phyloP scores from a whole-genome alignment of 2,797 vertebrate genomes.

The Galaxias olidus region DNA sequence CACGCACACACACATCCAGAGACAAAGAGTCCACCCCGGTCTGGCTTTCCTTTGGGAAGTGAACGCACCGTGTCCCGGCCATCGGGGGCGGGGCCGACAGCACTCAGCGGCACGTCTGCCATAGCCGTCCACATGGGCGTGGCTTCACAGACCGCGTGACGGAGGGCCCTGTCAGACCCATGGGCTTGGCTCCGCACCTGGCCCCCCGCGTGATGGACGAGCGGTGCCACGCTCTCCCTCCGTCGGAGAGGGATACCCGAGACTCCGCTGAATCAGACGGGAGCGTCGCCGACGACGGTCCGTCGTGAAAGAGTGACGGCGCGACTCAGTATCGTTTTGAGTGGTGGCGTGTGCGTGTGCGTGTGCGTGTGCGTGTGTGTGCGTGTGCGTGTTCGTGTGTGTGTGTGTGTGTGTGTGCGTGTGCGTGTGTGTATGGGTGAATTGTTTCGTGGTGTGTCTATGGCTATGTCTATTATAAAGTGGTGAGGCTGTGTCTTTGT shows the following conservation, averaged over 20 bases:
- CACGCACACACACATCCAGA: too few species aligned
- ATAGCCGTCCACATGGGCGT: not conserved
- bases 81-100: too few species aligned
- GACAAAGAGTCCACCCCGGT: too few species aligned
- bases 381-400: not conserved
- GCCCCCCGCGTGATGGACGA: constrained; percentile 4
- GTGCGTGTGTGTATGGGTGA: not conserved
- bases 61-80: constrained; percentile 9
- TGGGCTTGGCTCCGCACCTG: not conserved
- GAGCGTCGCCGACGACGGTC: too few species aligned
- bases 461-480: not conserved
- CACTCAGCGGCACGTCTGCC: not conserved
- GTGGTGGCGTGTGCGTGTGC: not conserved
- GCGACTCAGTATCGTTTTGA: not conserved
- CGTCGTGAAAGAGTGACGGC: not conserved
- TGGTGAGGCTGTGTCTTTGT: not conserved
- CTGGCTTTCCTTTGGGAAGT: constrained; percentile 21
- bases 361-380: not conserved
- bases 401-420: not conserved
- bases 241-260: not conserved
- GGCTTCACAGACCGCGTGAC: not conserved
- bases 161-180: not conserved
- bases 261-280: not conserved
- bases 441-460: not conserved
- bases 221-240: not conserved